Evolutionary conservation across 2,113 vertebrate genomes (phyloP).

Genomic region (Myotis yumanensis): DNA sequence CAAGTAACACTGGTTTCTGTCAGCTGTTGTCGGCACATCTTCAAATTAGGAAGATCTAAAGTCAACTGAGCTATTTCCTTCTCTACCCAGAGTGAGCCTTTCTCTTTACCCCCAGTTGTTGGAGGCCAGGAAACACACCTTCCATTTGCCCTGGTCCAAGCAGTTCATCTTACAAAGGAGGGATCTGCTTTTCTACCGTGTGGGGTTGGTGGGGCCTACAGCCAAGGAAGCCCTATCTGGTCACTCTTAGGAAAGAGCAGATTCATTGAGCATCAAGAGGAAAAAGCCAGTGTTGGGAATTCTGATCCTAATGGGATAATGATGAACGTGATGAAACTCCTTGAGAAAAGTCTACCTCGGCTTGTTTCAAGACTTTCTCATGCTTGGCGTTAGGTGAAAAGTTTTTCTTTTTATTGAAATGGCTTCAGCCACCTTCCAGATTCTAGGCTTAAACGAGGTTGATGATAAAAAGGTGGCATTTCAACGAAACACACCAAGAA

Average conservation of each 20-base stretch:
- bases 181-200: background rate
- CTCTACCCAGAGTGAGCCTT: background rate
- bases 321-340: background rate
- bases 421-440: background rate
- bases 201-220: background rate
- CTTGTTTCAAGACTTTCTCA: background rate
- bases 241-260: background rate
- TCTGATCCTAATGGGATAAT: background rate
- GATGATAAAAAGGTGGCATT: background rate
- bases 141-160: background rate
- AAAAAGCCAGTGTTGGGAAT: background rate
- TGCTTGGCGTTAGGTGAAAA: background rate
- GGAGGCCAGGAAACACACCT: background rate
- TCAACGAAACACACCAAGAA: background rate
- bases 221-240: background rate
- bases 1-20: background rate
- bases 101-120: background rate
- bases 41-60: background rate
- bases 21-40: background rate
- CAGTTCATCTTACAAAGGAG: background rate
- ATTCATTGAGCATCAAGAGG: background rate
- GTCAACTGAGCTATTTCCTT: background rate
- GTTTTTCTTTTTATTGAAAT: background rate
- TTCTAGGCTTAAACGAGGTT: background rate
- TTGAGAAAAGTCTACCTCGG: background rate